Base-by-base conservation (phyloP, 2,113 vertebrate species). In the Leptocoma aspasia region DNA sequence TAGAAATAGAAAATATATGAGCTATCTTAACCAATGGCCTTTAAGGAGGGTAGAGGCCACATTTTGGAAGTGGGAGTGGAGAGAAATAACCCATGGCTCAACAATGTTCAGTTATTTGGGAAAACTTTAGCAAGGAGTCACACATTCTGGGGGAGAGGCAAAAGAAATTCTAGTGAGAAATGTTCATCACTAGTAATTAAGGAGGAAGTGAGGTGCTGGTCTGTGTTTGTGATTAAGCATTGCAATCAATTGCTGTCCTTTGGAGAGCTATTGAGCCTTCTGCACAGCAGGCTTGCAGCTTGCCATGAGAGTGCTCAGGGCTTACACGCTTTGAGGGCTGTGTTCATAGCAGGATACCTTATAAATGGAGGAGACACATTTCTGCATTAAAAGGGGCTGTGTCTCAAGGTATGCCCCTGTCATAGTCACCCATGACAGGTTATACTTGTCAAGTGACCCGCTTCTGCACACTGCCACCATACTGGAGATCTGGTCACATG, bases 401-500 rank as follows among this genome's bases (percentile, higher is more conserved):
- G 11, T 31, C 2, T 3, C 35, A 82, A 82, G 20, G 6, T 11
- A 18, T 87, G 11, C 5, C 44, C 84, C 52, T 78, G 33, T 47
- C 0, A 0, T 52, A 35, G 44, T 50, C 44, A 70, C 52, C 16
- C 7, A 11, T 30, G 23, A 41, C 35, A 57, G 45, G 37, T 66
- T 28, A 41, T 8, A n/a, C 18, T 81, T 82, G 52, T 22, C 23
- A 28, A 56, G 56, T 37, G 35, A 85, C 17, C 24, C 11, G 33
- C 49, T 80, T 49, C 54, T 69, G 59, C 45, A 60, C 4, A 2
- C 8, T 53, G 31, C 12, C 23, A 39, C 17, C 0, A 0, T 56
- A 19, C 7, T 69, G 28, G 22, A 61, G 23, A 30, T 24, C n/a
- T 61, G 35, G 54, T 61, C 54, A 27, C 11, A 10, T 2, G 19